phyloP scores from a whole-genome alignment of 2,888 invertebrate species.

The Hydroisotoma schaefferi region DNA sequence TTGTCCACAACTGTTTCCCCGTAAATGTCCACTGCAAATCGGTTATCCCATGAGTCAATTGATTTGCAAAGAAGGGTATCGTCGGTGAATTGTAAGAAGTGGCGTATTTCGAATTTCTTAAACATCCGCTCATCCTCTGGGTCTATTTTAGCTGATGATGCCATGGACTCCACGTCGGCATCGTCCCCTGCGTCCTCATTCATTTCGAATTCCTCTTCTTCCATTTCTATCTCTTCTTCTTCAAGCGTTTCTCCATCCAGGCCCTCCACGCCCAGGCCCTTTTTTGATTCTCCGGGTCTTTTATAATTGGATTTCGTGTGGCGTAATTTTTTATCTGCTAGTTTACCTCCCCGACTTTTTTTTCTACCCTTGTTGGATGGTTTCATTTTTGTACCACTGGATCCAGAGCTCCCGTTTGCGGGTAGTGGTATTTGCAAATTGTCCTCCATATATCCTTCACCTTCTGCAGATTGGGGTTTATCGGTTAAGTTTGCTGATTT shows the following conservation, averaged over 20 bases:
- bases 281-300: too few species aligned
- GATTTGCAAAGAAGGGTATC: conserved; percentile 34
- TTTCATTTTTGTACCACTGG: too few species aligned
- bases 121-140: neutral
- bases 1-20: conserved; percentile 40
- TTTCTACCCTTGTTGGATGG: too few species aligned
- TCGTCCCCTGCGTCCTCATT: neutral
- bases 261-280: too few species aligned
- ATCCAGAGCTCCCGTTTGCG: too few species aligned
- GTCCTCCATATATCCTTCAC: too few species aligned
- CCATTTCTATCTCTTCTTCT: conserved; percentile 8
- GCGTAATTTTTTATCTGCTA: too few species aligned
- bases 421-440: too few species aligned
- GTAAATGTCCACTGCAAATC: conserved; percentile 37
- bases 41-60: conserved; percentile 40
- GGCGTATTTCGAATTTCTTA: conserved; percentile 11
- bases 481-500: too few species aligned
- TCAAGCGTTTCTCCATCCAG: conserved; percentile 8
- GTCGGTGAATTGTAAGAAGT: conserved; percentile 36
- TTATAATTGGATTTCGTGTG: too few species aligned
- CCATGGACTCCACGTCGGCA: neutral
- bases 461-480: too few species aligned
- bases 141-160: neutral
- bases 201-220: neutral
- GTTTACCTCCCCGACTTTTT: too few species aligned